Base-by-base conservation (phyloP, 2,888 invertebrate species). In the Ceraclea dissimilis region DNA sequence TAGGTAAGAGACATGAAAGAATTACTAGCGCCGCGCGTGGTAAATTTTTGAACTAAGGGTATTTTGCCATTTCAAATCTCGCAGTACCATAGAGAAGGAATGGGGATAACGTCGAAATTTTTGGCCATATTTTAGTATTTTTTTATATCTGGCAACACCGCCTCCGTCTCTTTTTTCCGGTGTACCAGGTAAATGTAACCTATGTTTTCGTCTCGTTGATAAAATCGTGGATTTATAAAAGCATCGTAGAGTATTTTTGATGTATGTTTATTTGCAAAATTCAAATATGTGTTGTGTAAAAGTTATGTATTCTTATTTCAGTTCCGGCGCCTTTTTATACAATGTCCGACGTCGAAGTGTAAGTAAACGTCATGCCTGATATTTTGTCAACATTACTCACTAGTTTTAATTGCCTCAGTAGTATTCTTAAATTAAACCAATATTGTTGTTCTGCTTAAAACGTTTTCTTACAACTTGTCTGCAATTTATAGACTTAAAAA, bases 271-370 rank as follows among this genome's bases (percentile, higher is more conserved):
- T 39, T 39, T 39, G 39, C 13, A 39, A 39, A 5, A 8, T 39
- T 4, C 5, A 39, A 39, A 39, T 39, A n/a, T 8, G 13, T 39
- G 44, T 18, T 31, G 13, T 39, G 13, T 67, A 69, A 70, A 65
- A 62, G 59, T 64, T 69, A 69, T 64, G 64, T 66, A 69, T 71
- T 65, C 66, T 63, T 75, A 76, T 78, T 78, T 77, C 77, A 78
- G 77, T 31, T 44, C 56, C 43, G 52, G 49, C 51, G 19, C 33
- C 52, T 16, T 65, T 63, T 67, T 64, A 73, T 72, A 83, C 74
- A 76, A 89, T 89, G 89, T 87, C 88, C 69, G 88, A 89, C 76
- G 84, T 84, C 69, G 88, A 88, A 78, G 85, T 83, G 88, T 89
- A 80, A 88, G 88, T 87, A 70, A 64, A 64, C 65, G 62, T 64